Conservation (phyloP, 1,140 invertebrate species). For the Hetaerina americana region DNA sequence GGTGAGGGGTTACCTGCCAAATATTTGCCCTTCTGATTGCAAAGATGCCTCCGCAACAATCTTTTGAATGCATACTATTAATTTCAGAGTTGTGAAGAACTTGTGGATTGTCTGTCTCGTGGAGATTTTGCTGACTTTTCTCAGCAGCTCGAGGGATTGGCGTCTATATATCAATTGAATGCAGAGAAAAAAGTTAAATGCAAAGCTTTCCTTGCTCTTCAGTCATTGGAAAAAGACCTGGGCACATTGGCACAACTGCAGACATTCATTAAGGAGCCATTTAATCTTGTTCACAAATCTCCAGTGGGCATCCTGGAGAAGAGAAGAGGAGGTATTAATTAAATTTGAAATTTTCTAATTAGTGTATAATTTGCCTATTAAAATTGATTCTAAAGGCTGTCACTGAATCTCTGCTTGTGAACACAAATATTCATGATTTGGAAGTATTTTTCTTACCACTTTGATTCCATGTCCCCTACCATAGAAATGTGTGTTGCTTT, state of each 20-base stretch:
- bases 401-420: too few species aligned
- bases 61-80: conserved; percentile 9
- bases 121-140: conserved; percentile 90
- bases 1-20: conserved; percentile 21
- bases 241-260: conserved; percentile 67
- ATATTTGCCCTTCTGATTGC: background rate
- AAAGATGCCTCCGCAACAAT: background rate
- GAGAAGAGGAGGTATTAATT: conserved; percentile 54
- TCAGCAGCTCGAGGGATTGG: conserved; percentile 77
- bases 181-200: conserved; percentile 89
- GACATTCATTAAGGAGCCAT: conserved; percentile 69
- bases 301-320: conserved; percentile 67
- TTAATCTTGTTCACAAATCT: conserved; percentile 77
- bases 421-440: too few species aligned
- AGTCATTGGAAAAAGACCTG: conserved; percentile 86
- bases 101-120: conserved; percentile 60
- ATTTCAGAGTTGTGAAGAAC: conserved; percentile 70
- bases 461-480: too few species aligned
- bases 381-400: too few species aligned
- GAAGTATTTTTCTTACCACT: too few species aligned
- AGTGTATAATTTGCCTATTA: too few species aligned
- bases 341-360: too few species aligned
- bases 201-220: conserved; percentile 82
- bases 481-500: too few species aligned
- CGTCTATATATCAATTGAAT: conserved; percentile 85